Percentiles rank a stretch among this genome's conserved stretches.
Conservation (phyloP, 2,888 invertebrate species). For the Parasteatoda lunata region DNA sequence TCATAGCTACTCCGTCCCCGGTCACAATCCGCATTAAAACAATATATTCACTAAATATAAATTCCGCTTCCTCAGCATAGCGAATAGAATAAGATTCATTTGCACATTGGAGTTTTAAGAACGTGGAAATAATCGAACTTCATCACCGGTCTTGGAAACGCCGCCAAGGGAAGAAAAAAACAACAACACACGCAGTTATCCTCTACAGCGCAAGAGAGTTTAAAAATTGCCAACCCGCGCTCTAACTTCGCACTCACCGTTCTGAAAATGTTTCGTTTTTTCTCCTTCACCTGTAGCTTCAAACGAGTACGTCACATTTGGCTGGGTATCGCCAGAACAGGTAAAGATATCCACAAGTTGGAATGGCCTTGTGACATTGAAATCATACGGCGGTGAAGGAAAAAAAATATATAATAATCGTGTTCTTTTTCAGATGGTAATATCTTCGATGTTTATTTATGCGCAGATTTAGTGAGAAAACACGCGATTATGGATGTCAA, state of each 20-base stretch:
- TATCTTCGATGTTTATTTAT: too few relatives aligned
- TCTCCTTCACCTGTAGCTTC: not conserved
- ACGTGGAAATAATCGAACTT: too few relatives aligned
- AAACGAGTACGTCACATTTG: slow-evolving; percentile 33
- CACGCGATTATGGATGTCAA: too few relatives aligned
- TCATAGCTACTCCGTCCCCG: slow-evolving; percentile 33
- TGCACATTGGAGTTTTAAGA: too few relatives aligned
- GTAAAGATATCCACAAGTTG: not conserved
- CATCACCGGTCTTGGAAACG: too few relatives aligned
- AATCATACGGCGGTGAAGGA: not conserved
- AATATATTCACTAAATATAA: not conserved
- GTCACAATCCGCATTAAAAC: slow-evolving; percentile 15
- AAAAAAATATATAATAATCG: too few relatives aligned
- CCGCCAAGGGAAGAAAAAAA: too few relatives aligned
- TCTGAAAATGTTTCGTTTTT: not conserved
- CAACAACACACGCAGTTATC: not conserved
- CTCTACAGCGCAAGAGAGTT: not conserved
- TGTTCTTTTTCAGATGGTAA: too few relatives aligned
- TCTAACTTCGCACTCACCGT: not conserved
- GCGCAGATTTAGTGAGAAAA: too few relatives aligned
- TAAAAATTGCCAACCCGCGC: not conserved
- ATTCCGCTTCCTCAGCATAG: too few relatives aligned
- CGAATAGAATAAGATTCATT: too few relatives aligned
- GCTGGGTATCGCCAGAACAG: slow-evolving; percentile 11
- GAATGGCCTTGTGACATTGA: not conserved